Base-by-base conservation (phyloP, 2,888 invertebrate genomes). In the Eristalis arbustorum region DNA sequence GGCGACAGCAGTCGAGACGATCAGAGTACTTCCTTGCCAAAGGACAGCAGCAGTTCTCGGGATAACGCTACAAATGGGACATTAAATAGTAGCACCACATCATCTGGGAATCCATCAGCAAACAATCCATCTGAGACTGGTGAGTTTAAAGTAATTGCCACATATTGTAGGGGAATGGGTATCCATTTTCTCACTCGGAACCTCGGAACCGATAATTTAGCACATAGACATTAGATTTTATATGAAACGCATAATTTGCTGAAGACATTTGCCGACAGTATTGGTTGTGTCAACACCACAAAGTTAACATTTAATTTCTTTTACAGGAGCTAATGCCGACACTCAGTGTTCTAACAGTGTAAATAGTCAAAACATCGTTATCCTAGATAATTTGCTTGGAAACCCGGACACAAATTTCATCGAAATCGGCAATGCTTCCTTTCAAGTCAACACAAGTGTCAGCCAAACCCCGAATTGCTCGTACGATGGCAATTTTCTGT, bases 1-100 rank as follows among this genome's bases (percentile, higher is more conserved):
- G 90, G 92, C 13, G 94, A 94, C 76, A 94, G 94, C 2, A 94
- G 93, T 0, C 89, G 89, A 0, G 89, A 89, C 3, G 77, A 67
- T 1, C 42, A 69, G 0, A 59, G 71, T 4, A 18, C 49, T 4
- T 25, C 31, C 18, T 64, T 28, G 37, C 77, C 74, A 0, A 87
- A 79, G 5, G 76, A 83, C 5, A 77, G 22, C n/a, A 77, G 81
- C 23, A 61, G 59, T 64, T 79, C 87, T 0, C 57, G 56, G 13
- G 76, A 88, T 22, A 73, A 78, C 25, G 79, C 18, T 3, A 78
- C 81, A 0, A 83, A 88, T 73, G 82, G 78, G 22, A 62, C 78
- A 0, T 62, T 49, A 10, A 80, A 75, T 25, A 77, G 66, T n/a
- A 81, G 77, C 42, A 88, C 64, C 40, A 71, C 73, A 3, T 78